Conservation (phyloP, 2,113 vertebrate species). For the Larimichthys polyactis region DNA sequence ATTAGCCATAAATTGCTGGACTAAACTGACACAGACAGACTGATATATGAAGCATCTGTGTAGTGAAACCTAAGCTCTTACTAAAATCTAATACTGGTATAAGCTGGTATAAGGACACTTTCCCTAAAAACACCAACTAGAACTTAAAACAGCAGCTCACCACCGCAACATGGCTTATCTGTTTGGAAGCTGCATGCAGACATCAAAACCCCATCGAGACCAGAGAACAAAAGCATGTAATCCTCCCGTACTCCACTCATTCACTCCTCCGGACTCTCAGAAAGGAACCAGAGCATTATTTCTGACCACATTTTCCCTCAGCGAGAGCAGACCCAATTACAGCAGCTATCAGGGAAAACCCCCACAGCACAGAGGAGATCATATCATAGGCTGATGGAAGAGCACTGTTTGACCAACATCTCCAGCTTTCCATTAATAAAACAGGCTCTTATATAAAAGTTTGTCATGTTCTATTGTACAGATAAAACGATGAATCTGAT, state of each 20-base stretch:
- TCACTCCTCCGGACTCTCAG: slow-evolving; percentile 6
- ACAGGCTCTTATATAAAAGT: neutral
- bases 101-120: neutral
- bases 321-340: neutral
- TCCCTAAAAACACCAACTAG: neutral
- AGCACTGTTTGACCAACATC: neutral
- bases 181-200: neutral
- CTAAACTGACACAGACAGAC: neutral
- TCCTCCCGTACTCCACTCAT: neutral
- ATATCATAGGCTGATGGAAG: slow-evolving; percentile 7
- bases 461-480: neutral
- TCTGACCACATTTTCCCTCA: slow-evolving; percentile 23
- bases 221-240: slow-evolving; percentile 17
- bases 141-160: neutral
- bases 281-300: neutral
- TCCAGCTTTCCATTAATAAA: neutral
- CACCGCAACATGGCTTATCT: neutral
- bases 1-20: neutral
- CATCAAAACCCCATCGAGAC: neutral
- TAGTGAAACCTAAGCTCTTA: neutral
- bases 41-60: neutral
- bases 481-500: neutral
- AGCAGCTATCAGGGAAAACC: neutral
- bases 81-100: neutral
- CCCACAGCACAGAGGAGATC: neutral